Evolutionary conservation across 2,888 invertebrate genomes (phyloP).

Genomic region (Phengaris arion): DNA sequence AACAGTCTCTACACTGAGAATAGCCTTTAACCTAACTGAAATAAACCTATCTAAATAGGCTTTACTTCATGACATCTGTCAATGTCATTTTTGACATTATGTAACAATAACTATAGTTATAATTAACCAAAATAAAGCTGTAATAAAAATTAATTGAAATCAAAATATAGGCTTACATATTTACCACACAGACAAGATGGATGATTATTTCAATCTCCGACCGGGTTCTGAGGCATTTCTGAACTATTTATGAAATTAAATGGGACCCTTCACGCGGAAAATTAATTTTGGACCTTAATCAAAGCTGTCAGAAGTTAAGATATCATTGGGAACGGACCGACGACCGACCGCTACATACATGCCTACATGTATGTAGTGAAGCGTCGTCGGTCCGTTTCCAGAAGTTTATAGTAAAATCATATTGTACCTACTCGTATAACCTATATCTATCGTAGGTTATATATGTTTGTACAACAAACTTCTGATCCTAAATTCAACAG

Average conservation of each 20-base stretch:
- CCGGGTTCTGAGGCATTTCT: slow-evolving; percentile 45
- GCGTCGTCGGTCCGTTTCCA: no score
- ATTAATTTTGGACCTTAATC: slow-evolving; percentile 52
- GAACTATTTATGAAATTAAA: slow-evolving; percentile 43
- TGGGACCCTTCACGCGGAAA: slow-evolving; percentile 41
- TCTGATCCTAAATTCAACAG: neutral
- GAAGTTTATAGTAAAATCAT: no score
- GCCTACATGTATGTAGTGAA: neutral
- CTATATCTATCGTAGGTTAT: no score
- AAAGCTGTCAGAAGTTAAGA: slow-evolving; percentile 46
- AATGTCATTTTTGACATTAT: no score
- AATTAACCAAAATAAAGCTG: no score
- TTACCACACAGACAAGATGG: neutral
- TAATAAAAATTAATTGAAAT: neutral
- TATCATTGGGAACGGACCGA: neutral
- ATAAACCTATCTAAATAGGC: no score
- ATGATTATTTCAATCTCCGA: neutral
- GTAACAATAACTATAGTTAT: no score
- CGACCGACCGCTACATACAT: neutral
- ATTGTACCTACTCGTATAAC: no score
- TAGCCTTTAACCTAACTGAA: no score
- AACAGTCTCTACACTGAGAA: no score
- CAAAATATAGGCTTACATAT: neutral
- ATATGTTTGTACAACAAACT: neutral
- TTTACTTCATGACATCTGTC: no score